Evolutionary conservation across 2,888 invertebrate genomes (phyloP), one percentile per base, ranked within the genome.

Genomic region (Melanophora roralis): DNA sequence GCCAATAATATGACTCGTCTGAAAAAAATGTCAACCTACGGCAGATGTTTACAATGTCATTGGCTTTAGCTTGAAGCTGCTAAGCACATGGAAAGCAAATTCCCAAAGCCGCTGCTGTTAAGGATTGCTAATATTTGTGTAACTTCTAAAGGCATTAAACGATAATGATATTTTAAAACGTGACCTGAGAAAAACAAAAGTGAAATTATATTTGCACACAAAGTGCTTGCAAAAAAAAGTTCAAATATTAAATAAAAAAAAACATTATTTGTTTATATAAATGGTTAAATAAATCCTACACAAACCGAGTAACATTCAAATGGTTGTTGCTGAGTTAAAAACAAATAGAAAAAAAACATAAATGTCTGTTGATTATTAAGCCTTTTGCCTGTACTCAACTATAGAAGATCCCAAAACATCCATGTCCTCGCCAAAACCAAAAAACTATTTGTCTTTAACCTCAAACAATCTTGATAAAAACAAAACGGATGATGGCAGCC

Each of bases 131-230:
- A 32, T 32, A 9, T 11, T 40, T 67, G 27, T 43, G 45, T 21
- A 34, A 19, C 78, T 79, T 75, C 69, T 71, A 55, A 64, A 71
- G 65, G 40, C 60, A 75, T 67, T 76, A 72, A 72, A 72, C 67
- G 71, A 62, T 68, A 76, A 55, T 80, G 80, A 80, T 76, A 76
- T 80, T 80, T 68, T 21, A 76, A 80, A 80, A 80, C 80, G 80
- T 80, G 80, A 80, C 76, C 80, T 76, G 64, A 21, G 80, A 80
- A 76, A 27, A 80, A 80, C 72, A 76, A 76, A 80, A 80, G 72
- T 76, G 76, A 80, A 80, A 80, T 45, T 76, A 38, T 36, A 45
- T 21, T 27, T 49, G 51, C 6, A 40, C 7, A 62, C 19, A 43
- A 67, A 45, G 45, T 19, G 36, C 14, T 1, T n/a, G 19, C 7